Percentiles rank a stretch among this genome's conserved stretches.
phyloP scores from a whole-genome alignment of 2,797 vertebrate genomes.

The Myripristis jacobus region DNA sequence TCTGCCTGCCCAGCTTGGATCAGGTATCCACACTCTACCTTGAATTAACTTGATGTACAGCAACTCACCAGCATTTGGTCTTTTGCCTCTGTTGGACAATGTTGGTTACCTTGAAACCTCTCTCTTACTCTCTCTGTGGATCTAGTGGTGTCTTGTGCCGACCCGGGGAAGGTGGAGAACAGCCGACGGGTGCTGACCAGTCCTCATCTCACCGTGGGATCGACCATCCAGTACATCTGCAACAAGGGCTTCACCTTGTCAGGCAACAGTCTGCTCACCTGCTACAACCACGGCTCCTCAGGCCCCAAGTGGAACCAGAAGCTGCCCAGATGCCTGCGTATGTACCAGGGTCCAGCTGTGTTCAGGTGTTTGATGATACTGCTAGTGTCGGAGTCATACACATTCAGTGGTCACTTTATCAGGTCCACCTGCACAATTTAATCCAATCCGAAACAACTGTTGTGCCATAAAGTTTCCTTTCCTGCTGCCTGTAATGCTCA shows the following conservation, averaged over 20 bases:
- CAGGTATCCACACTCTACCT: no score
- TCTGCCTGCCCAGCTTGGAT: no score
- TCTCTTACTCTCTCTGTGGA: background rate
- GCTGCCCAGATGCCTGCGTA: conserved; percentile 91
- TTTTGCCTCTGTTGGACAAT: background rate
- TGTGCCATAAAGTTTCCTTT: no score
- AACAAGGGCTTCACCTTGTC: conserved; percentile 90
- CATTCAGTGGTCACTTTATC: no score
- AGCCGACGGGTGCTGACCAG: conserved; percentile 90
- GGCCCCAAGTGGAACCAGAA: conserved; percentile 94
- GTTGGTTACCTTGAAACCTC: background rate
- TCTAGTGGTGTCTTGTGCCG: conserved; percentile 90
- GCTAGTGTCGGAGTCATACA: no score
- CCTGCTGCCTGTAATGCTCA: no score
- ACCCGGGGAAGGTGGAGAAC: conserved; percentile 91
- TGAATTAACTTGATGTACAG: no score
- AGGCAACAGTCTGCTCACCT: conserved; percentile 89
- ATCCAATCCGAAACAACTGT: no score
- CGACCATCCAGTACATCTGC: conserved; percentile 92
- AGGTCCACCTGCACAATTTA: no score
- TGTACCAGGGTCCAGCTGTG: conserved; percentile 60
- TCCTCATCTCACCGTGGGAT: conserved; percentile 88
- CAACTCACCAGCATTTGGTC: no score
- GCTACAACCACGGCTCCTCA: conserved; percentile 87
- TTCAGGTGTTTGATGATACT: no score